Evolutionary conservation across 2,113 vertebrate species (phyloP).

Genomic region (Callopanchax toddi): DNA sequence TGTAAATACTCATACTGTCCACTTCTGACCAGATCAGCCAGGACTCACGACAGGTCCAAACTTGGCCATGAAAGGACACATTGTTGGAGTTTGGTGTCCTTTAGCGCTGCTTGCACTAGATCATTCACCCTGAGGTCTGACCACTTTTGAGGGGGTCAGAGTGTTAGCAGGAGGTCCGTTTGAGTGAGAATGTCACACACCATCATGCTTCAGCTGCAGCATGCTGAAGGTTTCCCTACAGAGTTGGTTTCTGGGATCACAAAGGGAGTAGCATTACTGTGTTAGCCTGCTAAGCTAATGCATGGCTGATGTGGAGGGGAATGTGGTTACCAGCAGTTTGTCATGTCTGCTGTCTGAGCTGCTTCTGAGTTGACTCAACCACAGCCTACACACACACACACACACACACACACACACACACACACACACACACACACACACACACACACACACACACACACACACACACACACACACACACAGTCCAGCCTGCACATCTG

Average conservation of each 20-base stretch:
- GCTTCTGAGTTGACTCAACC: conserved; percentile 77
- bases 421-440: conserved; percentile 24
- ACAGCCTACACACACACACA: conserved; percentile 63
- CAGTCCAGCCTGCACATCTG: conserved; percentile 71
- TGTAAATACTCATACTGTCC: no score
- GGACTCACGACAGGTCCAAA: no score
- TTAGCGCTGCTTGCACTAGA: conserved; percentile 24
- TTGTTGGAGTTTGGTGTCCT: conserved; percentile 8
- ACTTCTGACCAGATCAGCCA: no score
- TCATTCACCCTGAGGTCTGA: conserved; percentile 32
- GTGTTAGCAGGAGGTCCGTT: conserved; percentile 14
- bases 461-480: neutral
- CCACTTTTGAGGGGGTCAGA: conserved; percentile 16
- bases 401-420: conserved; percentile 29
- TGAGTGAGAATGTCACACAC: conserved; percentile 20
- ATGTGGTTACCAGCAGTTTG: conserved; percentile 82
- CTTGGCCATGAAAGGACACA: no score
- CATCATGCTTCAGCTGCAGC: conserved; percentile 14
- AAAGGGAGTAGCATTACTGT: conserved; percentile 28
- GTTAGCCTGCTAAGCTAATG: conserved; percentile 71
- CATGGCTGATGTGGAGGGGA: conserved; percentile 77
- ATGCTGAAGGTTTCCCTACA: conserved; percentile 8
- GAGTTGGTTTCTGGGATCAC: conserved; percentile 6
- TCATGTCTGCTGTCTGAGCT: conserved; percentile 78
- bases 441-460: neutral